Percentiles rank a stretch among this genome's conserved stretches.
Conservation (phyloP, 2,888 invertebrate species). For the Cybosia mesomella region DNA sequence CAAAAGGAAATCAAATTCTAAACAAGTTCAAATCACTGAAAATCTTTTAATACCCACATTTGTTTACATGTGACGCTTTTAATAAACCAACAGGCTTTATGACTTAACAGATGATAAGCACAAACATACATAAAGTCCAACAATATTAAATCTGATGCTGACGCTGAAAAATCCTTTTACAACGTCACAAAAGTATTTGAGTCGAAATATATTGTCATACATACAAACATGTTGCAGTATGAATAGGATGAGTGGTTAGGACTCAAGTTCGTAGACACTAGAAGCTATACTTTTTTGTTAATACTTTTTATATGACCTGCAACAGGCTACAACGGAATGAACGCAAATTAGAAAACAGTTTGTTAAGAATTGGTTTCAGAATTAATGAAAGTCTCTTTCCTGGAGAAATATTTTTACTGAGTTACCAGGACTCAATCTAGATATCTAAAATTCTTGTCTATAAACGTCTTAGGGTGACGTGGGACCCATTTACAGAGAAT, state of each 20-base stretch:
- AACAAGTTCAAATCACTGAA: background rate
- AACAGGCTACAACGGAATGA: too few species aligned
- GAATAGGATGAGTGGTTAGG: conserved; percentile 9
- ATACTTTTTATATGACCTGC: too few species aligned
- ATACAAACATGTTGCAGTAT: background rate
- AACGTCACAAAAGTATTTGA: background rate
- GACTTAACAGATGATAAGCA: conserved; percentile 5
- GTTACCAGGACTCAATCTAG: too few species aligned
- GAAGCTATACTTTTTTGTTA: background rate
- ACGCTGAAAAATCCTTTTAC: conserved; percentile 6
- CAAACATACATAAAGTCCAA: conserved; percentile 8
- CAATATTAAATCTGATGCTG: background rate
- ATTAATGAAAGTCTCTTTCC: too few species aligned
- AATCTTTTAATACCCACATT: conserved; percentile 4
- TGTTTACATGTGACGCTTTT: background rate
- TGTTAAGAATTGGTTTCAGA: too few species aligned
- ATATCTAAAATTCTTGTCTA: too few species aligned
- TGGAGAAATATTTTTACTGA: too few species aligned
- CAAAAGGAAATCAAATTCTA: background rate
- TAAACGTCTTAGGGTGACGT: too few species aligned
- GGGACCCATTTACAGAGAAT: too few species aligned
- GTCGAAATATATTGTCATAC: background rate
- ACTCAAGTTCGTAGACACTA: background rate
- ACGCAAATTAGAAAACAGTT: too few species aligned
- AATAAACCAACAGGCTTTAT: conserved; percentile 1